Base-by-base conservation (phyloP, 2,888 invertebrate genomes). In the Graphium colonna region DNA sequence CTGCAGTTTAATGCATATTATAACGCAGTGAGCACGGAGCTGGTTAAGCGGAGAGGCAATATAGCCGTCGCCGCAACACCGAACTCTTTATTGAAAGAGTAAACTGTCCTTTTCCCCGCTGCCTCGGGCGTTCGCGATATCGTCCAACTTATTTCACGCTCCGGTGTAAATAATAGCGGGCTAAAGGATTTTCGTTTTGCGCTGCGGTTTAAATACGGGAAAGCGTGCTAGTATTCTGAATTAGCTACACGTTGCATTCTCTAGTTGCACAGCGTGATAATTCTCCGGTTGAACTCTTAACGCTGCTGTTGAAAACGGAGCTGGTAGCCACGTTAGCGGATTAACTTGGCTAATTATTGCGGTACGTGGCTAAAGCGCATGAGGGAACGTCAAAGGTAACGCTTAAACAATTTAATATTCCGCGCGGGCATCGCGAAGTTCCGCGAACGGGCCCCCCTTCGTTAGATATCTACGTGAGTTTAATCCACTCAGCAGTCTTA, bases 401-500 rank as follows among this genome's bases (percentile, higher is more conserved):
- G 77, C 82, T 87, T 86, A 84, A 87, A 85, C 85, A 86, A 87
- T 87, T 88, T 88, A 84, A 87, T 88, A 89, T 88, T 89, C 88
- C 72, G 77, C 83, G 85, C 84, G 79, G 79, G 83, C 80, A 83
- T 84, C 86, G 80, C 76, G 82, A 86, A 88, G 85, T 86, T 85
- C 77, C 75, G 77, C 80, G 83, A 86, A 82, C 84, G 84, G 84
- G 82, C 79, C 64, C 67, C 74, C 82, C 81, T 87, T 88, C 88
- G 85, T 89, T 89, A 87, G 86, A 82, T 85, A 86, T 84, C 85
- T 88, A 88, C 88, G 88, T 88, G 88, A 87, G 88, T 79, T 87
- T 87, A 88, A 87, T 85, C 79, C 81, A 81, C 76, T 85, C 67
- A 61, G 70, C 62, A 64, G 67, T 63, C 66, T 69, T 63, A 62